Evolutionary conservation across 2,797 vertebrate genomes (phyloP).

Genomic region (Phoxinus dragarum): DNA sequence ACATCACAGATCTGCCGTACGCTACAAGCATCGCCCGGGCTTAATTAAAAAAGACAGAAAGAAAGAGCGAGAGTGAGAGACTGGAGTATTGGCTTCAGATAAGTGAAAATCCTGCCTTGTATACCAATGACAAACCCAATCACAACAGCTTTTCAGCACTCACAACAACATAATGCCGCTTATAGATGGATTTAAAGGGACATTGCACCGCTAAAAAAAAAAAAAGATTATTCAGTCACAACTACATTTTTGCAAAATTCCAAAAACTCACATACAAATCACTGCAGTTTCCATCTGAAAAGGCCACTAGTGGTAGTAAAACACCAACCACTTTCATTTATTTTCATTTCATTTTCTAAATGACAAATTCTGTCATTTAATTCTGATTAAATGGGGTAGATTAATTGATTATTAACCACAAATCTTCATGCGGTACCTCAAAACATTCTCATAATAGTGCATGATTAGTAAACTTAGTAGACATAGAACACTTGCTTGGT

Average conservation of each 20-base stretch:
- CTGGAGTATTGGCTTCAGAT: slow-evolving; percentile 19
- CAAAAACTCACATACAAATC: neutral
- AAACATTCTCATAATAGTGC: neutral
- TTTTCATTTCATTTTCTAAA: neutral
- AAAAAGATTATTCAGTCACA: no score
- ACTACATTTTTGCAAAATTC: neutral
- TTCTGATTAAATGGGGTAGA: neutral
- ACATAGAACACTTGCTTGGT: neutral
- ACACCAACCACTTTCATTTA: neutral
- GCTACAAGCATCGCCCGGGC: neutral
- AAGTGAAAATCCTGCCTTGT: slow-evolving; percentile 33
- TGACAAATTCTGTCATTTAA: neutral
- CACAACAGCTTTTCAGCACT: neutral
- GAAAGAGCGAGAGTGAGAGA: neutral
- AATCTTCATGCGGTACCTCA: neutral
- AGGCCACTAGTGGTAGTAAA: neutral
- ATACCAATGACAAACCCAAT: slow-evolving; percentile 32
- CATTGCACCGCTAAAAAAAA: neutral
- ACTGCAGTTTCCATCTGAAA: no score
- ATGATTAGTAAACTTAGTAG: neutral
- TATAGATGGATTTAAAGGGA: neutral
- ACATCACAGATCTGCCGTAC: slow-evolving; percentile 20
- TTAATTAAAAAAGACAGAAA: slow-evolving; percentile 23
- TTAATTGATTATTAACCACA: no score
- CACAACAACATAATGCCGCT: neutral